These are phyloP conservation scores for human DNA, from an alignment of 2,113 vertebrate genomes.

Conservation along the genomic window GRCh38 chr2:70684001-70684500, in stretches of 20 bases:
- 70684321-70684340: no score
- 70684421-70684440: no score
- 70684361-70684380: no score
- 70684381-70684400: no score
- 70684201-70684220: not conserved
- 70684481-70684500: no score
- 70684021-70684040: not conserved
- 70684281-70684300: no score
- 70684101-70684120: not conserved
- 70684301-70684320: no score
- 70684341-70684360: no score
- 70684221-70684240: not conserved
- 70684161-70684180: not conserved
- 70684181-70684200: not conserved
- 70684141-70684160: not conserved
- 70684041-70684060: not conserved
- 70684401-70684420: no score
- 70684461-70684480: no score
- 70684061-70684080: not conserved
- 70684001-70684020: not conserved
- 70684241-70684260: not conserved
- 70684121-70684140: not conserved
- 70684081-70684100: not conserved
- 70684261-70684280: no score
- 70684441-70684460: no score